Base-by-base conservation (phyloP, 1,140 invertebrate species). In the Mamestra configurata region DNA sequence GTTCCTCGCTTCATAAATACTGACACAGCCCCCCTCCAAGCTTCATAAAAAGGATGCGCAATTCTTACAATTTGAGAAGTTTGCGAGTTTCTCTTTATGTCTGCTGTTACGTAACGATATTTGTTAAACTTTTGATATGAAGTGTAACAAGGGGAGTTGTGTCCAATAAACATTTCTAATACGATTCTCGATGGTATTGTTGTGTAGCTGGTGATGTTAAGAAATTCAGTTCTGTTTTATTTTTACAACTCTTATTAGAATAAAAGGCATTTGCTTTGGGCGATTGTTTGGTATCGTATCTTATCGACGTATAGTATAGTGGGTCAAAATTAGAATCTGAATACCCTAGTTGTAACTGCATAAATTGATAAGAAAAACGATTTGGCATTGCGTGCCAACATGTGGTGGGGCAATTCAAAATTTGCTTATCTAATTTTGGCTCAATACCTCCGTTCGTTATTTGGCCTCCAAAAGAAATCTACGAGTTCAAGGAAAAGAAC, bases 1-100 rank as follows among this genome's bases (percentile, higher is more conserved):
- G 83, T 75, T 79, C 75, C 77, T 49, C 73, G 57, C 79, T 64
- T 78, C 76, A 43, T 80, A 73, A 80, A 76, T 76, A 75, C 71
- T 43, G 24, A 75, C 70, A 35, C 27, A 72, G n/a, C 20, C 70
- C 18, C 51, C 51, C 53, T 20, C 51, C 20, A 40, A 51, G 57
- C 61, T 77, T 49, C 59, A 61, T 77, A 64, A 77, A 75, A 77
- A 77, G 37, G 73, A 77, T 77, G 73, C 59, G 73, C 73, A 77
- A 64, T 64, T 77, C 73, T 64, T 64, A 77, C 73, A 77, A 77
- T 77, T 77, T 77, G 40, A 77, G 53, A 77, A 64, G 55, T 64
- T 77, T 46, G 57, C 43, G 37, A 77, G 57, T 77, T 77, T 49
- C 43, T 77, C 55, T 77, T 77, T 77, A 64, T 61, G 59, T 64